These are phyloP conservation scores for Coracopsis vasa DNA, from an alignment of 2,113 vertebrate genomes.

Conservation along the genomic window DNA sequence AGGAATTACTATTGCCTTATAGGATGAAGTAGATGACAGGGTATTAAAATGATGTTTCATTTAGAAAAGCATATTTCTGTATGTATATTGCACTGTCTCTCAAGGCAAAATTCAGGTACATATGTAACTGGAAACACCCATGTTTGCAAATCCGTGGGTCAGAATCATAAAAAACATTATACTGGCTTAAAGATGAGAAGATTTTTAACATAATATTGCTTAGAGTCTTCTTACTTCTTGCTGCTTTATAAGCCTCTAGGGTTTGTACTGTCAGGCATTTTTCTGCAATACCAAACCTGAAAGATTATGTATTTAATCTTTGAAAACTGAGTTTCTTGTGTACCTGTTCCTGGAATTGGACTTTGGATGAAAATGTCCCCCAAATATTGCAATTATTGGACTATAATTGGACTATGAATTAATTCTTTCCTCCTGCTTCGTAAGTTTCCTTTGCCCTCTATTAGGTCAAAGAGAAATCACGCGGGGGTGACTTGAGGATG, in stretches of 20 bases:
- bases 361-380: not conserved
- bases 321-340: not conserved
- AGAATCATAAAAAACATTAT: not conserved
- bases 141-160: not conserved
- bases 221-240: not conserved
- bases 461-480: not conserved
- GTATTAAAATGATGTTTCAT: not conserved
- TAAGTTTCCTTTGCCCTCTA: not conserved
- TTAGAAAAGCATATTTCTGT: not conserved
- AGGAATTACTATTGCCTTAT: not conserved
- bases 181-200: not conserved
- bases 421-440: not conserved
- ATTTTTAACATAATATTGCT: not conserved
- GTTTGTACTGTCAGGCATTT: not conserved
- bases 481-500: not conserved
- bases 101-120: not conserved
- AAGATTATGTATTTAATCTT: not conserved
- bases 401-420: not conserved
- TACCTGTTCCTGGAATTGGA: not conserved
- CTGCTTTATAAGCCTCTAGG: not conserved
- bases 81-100: not conserved
- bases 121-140: not conserved
- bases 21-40: not conserved
- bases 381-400: not conserved
- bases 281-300: not conserved